phyloP scores from a whole-genome alignment of 2,797 vertebrate species.

The Oceanodroma leucorhoa region DNA sequence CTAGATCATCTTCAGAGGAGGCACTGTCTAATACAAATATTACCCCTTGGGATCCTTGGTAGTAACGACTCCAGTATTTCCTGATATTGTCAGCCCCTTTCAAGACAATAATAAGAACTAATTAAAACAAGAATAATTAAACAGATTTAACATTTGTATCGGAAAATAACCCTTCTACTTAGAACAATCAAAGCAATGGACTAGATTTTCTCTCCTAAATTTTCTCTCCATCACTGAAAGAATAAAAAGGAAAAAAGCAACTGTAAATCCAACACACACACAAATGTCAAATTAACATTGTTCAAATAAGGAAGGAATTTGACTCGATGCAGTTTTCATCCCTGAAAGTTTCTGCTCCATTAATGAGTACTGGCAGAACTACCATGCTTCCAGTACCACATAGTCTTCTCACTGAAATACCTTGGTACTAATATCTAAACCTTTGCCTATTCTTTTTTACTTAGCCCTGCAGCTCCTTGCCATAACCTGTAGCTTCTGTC shows the following conservation, averaged over 20 bases:
- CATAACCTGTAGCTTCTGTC: neutral
- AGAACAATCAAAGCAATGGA: neutral
- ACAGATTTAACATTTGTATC: neutral
- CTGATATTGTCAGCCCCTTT: conserved; percentile 95
- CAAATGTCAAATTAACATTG: neutral
- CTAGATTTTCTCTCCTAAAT: neutral
- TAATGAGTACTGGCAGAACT: neutral
- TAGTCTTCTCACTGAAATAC: neutral
- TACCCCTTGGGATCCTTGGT: conserved; percentile 98
- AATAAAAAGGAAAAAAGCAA: neutral
- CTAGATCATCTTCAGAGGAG: conserved; percentile 93
- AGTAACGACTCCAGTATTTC: conserved; percentile 99
- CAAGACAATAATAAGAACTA: conserved; percentile 46
- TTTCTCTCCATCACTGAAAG: neutral
- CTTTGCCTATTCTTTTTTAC: neutral
- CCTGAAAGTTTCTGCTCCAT: neutral
- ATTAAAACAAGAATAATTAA: neutral
- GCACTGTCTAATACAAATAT: conserved; percentile 97
- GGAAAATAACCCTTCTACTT: neutral
- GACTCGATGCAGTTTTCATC: neutral
- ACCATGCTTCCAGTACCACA: neutral
- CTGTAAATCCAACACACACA: neutral
- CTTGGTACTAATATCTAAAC: neutral
- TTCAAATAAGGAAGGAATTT: neutral
- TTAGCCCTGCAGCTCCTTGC: neutral